Evolutionary conservation across 2,888 invertebrate species (phyloP).

Genomic region (Acleris holmiana): DNA sequence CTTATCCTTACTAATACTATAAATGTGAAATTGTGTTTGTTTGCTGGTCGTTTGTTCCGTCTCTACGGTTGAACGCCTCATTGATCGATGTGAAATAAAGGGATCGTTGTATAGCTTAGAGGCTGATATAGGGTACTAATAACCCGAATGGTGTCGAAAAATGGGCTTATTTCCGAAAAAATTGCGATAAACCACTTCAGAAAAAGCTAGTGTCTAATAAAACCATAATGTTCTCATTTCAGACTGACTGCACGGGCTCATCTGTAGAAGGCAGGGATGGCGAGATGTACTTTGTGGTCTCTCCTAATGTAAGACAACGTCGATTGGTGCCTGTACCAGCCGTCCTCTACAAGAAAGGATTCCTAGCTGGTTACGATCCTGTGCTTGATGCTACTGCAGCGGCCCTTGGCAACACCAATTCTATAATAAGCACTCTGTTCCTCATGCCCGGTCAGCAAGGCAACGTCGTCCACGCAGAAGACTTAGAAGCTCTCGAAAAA

Average conservation of each 20-base stretch:
- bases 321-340: slow-evolving; percentile 93
- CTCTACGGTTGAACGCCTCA: too few relatives aligned
- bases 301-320: slow-evolving; percentile 90
- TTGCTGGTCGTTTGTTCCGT: too few relatives aligned
- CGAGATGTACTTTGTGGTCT: slow-evolving; percentile 93
- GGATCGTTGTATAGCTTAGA: too few relatives aligned
- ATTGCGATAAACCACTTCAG: too few relatives aligned
- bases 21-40: too few relatives aligned
- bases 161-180: too few relatives aligned
- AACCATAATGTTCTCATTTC: slow-evolving; percentile 55
- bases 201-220: too few relatives aligned
- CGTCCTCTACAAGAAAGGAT: slow-evolving; percentile 89
- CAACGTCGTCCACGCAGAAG: slow-evolving; percentile 90
- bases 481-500: slow-evolving; percentile 89
- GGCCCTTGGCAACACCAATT: slow-evolving; percentile 88
- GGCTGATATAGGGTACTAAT: too few relatives aligned
- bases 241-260: slow-evolving; percentile 91
- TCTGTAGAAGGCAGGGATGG: slow-evolving; percentile 92
- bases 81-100: too few relatives aligned
- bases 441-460: slow-evolving; percentile 95
- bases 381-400: slow-evolving; percentile 93
- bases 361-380: slow-evolving; percentile 93
- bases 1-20: too few relatives aligned
- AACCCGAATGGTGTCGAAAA: too few relatives aligned
- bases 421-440: slow-evolving; percentile 90